Conservation (phyloP, 2,797 vertebrate species). For the Crypturellus tataupa region DNA sequence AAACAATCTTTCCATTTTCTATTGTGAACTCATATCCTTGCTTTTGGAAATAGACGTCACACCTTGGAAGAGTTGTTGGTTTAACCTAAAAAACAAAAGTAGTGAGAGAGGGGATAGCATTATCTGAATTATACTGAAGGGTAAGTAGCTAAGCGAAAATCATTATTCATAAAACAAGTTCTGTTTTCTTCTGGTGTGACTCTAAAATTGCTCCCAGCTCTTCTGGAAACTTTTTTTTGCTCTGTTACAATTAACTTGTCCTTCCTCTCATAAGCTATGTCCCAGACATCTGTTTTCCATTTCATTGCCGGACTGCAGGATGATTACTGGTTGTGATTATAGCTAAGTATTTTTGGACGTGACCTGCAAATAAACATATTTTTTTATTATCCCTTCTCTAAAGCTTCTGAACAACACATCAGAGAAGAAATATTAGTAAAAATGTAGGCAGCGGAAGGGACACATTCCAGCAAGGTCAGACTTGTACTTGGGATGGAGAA, state of each 20-base stretch:
- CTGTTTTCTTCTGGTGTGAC: background rate
- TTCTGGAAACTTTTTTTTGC: background rate
- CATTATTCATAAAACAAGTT: background rate
- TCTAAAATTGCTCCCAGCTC: background rate
- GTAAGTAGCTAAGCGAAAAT: constrained; percentile 25
- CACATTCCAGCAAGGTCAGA: background rate
- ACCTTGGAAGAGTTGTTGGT: constrained; percentile 79
- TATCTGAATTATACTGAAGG: background rate
- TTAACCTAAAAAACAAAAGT: constrained; percentile 76
- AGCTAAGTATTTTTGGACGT: constrained; percentile 19
- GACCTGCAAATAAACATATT: constrained; percentile 43
- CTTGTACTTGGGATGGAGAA: background rate
- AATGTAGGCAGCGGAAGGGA: background rate
- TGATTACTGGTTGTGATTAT: constrained; percentile 26
- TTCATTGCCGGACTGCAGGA: constrained; percentile 29
- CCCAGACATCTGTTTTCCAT: constrained; percentile 67
- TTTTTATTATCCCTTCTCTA: background rate
- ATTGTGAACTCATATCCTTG: constrained; percentile 86
- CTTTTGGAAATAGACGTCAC: constrained; percentile 86
- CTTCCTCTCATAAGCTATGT: constrained; percentile 24
- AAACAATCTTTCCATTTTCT: constrained; percentile 84
- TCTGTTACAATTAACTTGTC: constrained; percentile 30
- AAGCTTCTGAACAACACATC: background rate
- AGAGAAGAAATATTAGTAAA: background rate
- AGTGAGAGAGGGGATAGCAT: background rate